Evolutionary conservation across 2,888 invertebrate genomes (phyloP).

Genomic region (Drosophila kanekoi): DNA sequence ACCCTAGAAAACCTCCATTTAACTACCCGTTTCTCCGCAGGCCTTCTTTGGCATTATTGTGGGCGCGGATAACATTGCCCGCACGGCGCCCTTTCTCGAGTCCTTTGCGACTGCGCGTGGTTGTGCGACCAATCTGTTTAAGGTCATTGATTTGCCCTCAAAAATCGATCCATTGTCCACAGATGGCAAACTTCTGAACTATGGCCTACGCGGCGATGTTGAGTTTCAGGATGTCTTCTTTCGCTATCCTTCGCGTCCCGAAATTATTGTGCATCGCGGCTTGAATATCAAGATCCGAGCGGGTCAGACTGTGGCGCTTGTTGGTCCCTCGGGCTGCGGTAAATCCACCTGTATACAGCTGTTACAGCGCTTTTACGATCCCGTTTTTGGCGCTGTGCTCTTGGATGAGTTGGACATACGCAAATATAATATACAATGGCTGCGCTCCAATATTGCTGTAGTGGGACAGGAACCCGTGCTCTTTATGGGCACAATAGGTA

Average conservation of each 20-base stretch:
- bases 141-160: slow-evolving; percentile 91
- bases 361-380: slow-evolving; percentile 91
- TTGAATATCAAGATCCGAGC: slow-evolving; percentile 87
- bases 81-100: slow-evolving; percentile 91
- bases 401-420: slow-evolving; percentile 89
- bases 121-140: slow-evolving; percentile 90
- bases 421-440: slow-evolving; percentile 89
- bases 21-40: slow-evolving; percentile 39
- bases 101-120: slow-evolving; percentile 90
- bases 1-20: rapidly evolving
- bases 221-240: slow-evolving; percentile 90
- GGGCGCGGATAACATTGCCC: slow-evolving; percentile 92
- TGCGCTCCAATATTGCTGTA: slow-evolving; percentile 92
- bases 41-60: slow-evolving; percentile 91
- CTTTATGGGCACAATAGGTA: slow-evolving; percentile 90
- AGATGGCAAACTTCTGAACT: slow-evolving; percentile 87
- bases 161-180: slow-evolving; percentile 90
- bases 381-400: slow-evolving; percentile 86
- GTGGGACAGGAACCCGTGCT: slow-evolving; percentile 96
- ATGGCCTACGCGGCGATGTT: slow-evolving; percentile 88
- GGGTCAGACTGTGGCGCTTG: slow-evolving; percentile 91
- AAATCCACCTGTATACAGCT: slow-evolving; percentile 93
- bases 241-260: slow-evolving; percentile 91
- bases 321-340: slow-evolving; percentile 92
- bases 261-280: slow-evolving; percentile 90